These are phyloP conservation scores for Peromyscus eremicus DNA, from an alignment of 2,797 vertebrate species.

Conservation along the genomic window DNA sequence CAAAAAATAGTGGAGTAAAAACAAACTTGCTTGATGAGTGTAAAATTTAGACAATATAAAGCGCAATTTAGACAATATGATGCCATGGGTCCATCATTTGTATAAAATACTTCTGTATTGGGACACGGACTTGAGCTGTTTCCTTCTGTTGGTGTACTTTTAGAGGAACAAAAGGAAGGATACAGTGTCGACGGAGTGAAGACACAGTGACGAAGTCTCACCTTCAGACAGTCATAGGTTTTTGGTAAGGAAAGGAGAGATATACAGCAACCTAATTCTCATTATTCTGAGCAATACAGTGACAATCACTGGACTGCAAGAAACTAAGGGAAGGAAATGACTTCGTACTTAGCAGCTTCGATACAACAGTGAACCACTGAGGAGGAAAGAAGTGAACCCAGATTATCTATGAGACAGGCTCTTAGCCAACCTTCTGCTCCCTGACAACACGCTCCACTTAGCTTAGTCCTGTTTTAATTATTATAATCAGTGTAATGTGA, in stretches of 20 bases:
- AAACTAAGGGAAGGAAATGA: slow-evolving; percentile 21
- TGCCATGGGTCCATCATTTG: neutral
- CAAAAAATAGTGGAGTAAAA: neutral
- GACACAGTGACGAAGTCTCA: neutral
- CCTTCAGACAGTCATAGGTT: neutral
- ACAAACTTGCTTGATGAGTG: neutral
- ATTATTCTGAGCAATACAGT: slow-evolving; percentile 43
- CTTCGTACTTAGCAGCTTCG: neutral
- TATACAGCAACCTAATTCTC: neutral
- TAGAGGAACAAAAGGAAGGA: neutral
- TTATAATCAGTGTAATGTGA: neutral
- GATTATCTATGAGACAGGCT: neutral
- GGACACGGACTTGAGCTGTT: slow-evolving; percentile 8
- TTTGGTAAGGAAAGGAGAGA: neutral
- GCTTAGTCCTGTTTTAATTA: neutral
- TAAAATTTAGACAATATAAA: neutral
- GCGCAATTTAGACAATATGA: neutral
- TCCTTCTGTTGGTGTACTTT: neutral
- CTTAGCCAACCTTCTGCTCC: neutral
- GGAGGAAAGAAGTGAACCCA: slow-evolving; percentile 14
- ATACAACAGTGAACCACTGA: slow-evolving; percentile 23
- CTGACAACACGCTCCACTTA: neutral
- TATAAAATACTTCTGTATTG: neutral
- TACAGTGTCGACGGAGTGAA: neutral
- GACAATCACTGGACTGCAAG: neutral